Evolutionary conservation across 2,888 invertebrate species (phyloP).

Genomic region (Lacanobia oleracea): DNA sequence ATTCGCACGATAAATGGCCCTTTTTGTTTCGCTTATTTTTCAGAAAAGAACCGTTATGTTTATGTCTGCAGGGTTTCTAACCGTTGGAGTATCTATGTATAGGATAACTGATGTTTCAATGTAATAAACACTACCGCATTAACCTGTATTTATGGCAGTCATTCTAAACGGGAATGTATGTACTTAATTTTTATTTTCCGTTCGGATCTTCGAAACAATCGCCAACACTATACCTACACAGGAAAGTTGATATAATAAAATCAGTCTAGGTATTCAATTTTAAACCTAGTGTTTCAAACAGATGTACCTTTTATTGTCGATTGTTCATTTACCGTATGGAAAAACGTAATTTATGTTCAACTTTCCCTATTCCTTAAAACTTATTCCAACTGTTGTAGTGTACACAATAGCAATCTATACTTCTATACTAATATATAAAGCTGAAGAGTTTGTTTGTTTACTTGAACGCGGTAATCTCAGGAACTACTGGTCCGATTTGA

Average conservation of each 20-base stretch:
- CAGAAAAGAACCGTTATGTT: background rate
- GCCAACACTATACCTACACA: too few relatives aligned
- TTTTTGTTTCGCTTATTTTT: conserved; percentile 20
- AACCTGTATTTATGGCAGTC: background rate
- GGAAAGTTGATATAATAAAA: background rate
- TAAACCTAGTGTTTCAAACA: background rate
- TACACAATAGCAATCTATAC: background rate
- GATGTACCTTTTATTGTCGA: conserved; percentile 5
- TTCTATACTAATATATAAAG: too few relatives aligned
- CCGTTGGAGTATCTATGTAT: background rate
- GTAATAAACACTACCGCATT: conserved; percentile 4
- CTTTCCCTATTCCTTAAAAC: background rate
- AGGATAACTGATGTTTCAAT: conserved; percentile 12
- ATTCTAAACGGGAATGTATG: conserved; percentile 11
- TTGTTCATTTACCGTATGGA: background rate
- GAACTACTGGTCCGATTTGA: too few relatives aligned
- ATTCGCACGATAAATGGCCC: conserved; percentile 18
- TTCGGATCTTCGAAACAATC: background rate
- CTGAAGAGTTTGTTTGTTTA: too few relatives aligned
- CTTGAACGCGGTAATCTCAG: too few relatives aligned
- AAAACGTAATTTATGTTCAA: background rate
- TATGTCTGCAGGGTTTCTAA: background rate
- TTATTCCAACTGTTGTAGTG: background rate
- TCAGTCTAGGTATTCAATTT: background rate
- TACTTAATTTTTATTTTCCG: conserved; percentile 26